These are phyloP conservation scores for Deilephila porcellus DNA, from an alignment of 2,888 invertebrate genomes.

Conservation along the genomic window DNA sequence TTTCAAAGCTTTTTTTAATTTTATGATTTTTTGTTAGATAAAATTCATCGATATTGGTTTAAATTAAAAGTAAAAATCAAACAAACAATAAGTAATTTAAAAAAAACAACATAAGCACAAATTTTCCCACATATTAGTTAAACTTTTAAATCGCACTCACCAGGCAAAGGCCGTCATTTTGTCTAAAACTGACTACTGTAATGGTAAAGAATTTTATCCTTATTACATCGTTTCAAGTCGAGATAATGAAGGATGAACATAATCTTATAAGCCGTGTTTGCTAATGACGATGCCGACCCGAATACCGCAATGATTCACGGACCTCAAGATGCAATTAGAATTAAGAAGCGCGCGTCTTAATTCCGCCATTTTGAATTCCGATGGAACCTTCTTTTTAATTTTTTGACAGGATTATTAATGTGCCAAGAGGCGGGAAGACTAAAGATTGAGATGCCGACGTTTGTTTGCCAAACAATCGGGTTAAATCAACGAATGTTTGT, in stretches of 20 bases:
- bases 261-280: conserved; percentile 9
- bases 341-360: neutral
- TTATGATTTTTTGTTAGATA: too few species aligned
- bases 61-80: too few species aligned
- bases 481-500: too few species aligned
- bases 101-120: too few species aligned
- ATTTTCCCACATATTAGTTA: too few species aligned
- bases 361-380: conserved; percentile 3
- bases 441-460: too few species aligned
- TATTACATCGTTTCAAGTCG: neutral
- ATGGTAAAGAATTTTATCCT: neutral
- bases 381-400: neutral
- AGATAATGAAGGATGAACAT: conserved; percentile 16
- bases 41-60: too few species aligned
- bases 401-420: neutral
- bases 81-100: too few species aligned
- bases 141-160: neutral
- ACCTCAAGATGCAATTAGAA: neutral
- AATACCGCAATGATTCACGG: conserved; percentile 5
- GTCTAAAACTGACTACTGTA: neutral
- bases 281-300: conserved; percentile 8
- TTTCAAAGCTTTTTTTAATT: too few species aligned
- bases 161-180: neutral
- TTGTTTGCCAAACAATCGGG: too few species aligned
- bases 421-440: too few species aligned